Percentiles rank a stretch among this genome's conserved stretches.
Conservation (phyloP, 2,888 invertebrate genomes). For the Beris morrisii region DNA sequence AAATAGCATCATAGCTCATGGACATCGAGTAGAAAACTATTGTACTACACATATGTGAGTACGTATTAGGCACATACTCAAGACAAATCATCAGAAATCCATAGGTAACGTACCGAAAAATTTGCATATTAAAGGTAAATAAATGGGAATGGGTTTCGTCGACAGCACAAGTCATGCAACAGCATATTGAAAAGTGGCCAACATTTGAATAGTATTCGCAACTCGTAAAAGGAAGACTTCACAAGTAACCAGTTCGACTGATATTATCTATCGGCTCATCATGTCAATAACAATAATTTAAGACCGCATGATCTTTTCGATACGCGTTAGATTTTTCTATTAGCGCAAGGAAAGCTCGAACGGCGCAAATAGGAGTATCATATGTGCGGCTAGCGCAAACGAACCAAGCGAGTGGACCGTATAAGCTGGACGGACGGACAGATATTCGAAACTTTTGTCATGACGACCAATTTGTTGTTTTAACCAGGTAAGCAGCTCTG, state of each 20-base stretch:
- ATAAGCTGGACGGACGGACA: background rate
- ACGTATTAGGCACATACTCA: constrained; percentile 24
- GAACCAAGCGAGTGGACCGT: background rate
- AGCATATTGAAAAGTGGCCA: constrained; percentile 30
- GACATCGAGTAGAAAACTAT: constrained; percentile 27
- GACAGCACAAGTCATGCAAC: constrained; percentile 32
- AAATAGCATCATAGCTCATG: constrained; percentile 15
- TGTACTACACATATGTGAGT: constrained; percentile 21
- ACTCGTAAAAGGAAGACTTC: constrained; percentile 32
- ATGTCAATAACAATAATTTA: constrained; percentile 41
- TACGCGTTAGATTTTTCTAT: background rate
- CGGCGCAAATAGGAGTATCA: too few relatives aligned
- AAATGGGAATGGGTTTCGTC: constrained; percentile 27
- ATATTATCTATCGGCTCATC: constrained; percentile 40
- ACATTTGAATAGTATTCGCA: constrained; percentile 29
- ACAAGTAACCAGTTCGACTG: constrained; percentile 36
- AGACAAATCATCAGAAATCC: constrained; percentile 26
- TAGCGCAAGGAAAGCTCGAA: too few relatives aligned
- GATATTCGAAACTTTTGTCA: too few relatives aligned
- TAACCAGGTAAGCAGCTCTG: too few relatives aligned
- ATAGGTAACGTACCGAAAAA: constrained; percentile 22
- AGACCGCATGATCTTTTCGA: constrained; percentile 38
- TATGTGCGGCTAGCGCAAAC: too few relatives aligned
- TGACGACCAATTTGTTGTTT: too few relatives aligned
- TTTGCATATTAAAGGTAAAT: constrained; percentile 29